Evolutionary conservation across 1,140 invertebrate species (phyloP), one percentile per base, ranked within the genome.

Genomic region (Drepana arcuata): DNA sequence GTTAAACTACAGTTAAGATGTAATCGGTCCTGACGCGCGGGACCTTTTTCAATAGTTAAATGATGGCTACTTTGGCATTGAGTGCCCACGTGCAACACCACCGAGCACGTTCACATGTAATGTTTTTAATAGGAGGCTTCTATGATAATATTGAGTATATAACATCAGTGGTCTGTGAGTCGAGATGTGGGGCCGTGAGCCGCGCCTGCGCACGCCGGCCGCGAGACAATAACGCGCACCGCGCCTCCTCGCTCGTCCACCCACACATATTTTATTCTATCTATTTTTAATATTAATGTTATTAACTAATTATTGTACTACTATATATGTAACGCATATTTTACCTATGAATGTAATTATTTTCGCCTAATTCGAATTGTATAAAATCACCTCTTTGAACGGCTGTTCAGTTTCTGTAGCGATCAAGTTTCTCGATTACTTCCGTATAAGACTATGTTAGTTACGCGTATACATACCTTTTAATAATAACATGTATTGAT

Each of bases 241-340:
- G 59, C 68, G 63, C 71, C 71, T 69, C 65, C 60, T 68, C 74
- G 77, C 74, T 77, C 72, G 77, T 78, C 74, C 72, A 78, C 74
- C 68, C 54, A 68, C 77, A 81, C 72, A 81, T 81, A 81, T 75
- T 81, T 77, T 75, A 81, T 81, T 81, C 73, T 72, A 69, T 73
- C 72, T 77, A 81, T 79, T 81, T 78, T 81, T 75, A 81, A 81
- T 81, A 81, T 74, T 78, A 77, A 78, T 75, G 74, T 81, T 81
- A 81, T 82, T 77, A 78, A 77, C 68, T n/a, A n/a, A 63, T 81
- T 73, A 81, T 80, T 72, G 73, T 77, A 77, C 58, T 78, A 79
- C 63, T 77, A 71, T 71, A 7, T 42, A 73, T 78, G 72, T 70
- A 75, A 67, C 50, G 74, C 77, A 75, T 82, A 82, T 82, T 82